Evolutionary conservation across 2,888 invertebrate genomes (phyloP).

Genomic region (Junonia oenone): DNA sequence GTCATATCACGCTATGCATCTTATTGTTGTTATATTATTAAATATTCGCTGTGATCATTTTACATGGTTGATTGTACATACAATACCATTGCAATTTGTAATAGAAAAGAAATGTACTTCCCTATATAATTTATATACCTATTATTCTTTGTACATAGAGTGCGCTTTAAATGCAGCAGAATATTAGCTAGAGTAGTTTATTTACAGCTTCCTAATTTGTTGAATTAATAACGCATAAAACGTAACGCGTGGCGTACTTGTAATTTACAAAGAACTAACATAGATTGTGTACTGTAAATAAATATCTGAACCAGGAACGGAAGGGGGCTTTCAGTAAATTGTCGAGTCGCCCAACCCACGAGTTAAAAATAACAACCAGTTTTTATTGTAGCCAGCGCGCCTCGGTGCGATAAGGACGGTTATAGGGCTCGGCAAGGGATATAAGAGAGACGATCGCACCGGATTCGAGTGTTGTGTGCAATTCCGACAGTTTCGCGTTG

Average conservation of each 20-base stretch:
- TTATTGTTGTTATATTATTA: too few species aligned
- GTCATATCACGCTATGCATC: too few species aligned
- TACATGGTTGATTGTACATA: background rate
- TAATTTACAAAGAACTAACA: constrained; percentile 10
- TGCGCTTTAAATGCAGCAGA: too few species aligned
- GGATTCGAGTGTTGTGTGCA: constrained; percentile 68
- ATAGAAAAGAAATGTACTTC: too few species aligned
- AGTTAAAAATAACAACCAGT: constrained; percentile 78
- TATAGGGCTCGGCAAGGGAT: constrained; percentile 52
- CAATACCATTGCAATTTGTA: too few species aligned
- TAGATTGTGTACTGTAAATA: constrained; percentile 35
- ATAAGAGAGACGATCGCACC: constrained; percentile 66
- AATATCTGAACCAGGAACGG: constrained; percentile 56
- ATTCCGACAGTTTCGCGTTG: constrained; percentile 57
- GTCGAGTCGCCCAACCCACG: constrained; percentile 62
- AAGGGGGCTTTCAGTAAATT: constrained; percentile 64
- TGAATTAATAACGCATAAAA: too few species aligned
- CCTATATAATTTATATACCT: background rate
- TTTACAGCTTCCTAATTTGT: too few species aligned
- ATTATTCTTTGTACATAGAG: background rate
- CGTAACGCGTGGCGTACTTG: background rate
- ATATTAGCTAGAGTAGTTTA: too few species aligned
- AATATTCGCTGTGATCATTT: background rate
- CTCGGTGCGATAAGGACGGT: constrained; percentile 64
- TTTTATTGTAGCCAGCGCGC: constrained; percentile 70